Evolutionary conservation across 2,797 vertebrate genomes (phyloP), one percentile per base, ranked within the genome.

Genomic region (Xenops minutus): DNA sequence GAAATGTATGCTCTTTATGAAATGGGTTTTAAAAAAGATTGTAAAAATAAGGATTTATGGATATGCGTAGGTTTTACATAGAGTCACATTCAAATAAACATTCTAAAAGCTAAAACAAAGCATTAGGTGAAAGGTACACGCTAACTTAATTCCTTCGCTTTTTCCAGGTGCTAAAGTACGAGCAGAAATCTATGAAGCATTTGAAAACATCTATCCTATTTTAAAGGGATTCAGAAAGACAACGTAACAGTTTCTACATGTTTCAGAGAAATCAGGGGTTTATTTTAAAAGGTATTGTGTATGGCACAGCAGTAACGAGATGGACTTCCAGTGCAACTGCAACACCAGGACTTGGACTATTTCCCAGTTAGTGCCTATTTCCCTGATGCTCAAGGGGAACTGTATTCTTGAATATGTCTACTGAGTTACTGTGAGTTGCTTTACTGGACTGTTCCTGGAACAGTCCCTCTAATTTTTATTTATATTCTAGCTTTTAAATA

Each of bases 151-250:
- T 26, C 22, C 17, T 66, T 69, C 26, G 71, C 37, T 62, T 73
- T 14, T 78, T 94, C 18, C 72, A 99, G 99, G 99, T 97, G 99
- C 99, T 97, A 99, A 99, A 97, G 99, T 99, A 96, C 98, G 99
- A 98, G 98, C 97, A 90, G 99, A 99, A 97, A 99, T 99, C 95
- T 99, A 99, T 34, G 99, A 99, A 98, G 99, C 99, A 1, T 99
- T 99, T 98, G 99, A 99, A 98, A 99, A 99, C 96, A 99, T 99
- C 96, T 99, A 99, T 97, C 99, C 99, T 51, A 99, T 99, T 97
- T 98, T 99, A 93, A 99, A 99, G 98, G 99, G 99, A 89, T 99
- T 99, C 97, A 98, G 99, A 95, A 99, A 99, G 97, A 99, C 99
- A 3, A 99, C 99, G 97, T 99, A 99, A 98, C 98, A 93, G 66